These are phyloP conservation scores for Myotis yumanensis DNA, from an alignment of 2,113 vertebrate species.

Conservation along the genomic window DNA sequence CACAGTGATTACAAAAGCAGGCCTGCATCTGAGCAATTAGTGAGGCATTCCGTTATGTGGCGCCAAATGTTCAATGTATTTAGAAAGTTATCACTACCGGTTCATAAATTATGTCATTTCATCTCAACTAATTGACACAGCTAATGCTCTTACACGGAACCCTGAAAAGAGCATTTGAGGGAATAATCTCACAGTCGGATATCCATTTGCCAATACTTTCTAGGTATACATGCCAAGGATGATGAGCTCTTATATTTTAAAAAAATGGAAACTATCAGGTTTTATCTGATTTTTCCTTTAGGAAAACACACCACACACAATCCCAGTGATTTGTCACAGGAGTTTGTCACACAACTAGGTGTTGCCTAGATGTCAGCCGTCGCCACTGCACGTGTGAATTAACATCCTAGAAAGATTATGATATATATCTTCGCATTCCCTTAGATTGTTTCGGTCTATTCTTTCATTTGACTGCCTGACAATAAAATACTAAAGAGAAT, in stretches of 20 bases:
- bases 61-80: conserved; percentile 71
- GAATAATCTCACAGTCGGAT: conserved; percentile 64
- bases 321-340: background rate
- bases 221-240: conserved; percentile 41
- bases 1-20: conserved; percentile 81
- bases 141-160: conserved; percentile 70
- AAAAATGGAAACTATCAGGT: background rate
- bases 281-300: conserved; percentile 69
- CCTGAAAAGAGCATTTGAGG: conserved; percentile 70
- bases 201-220: conserved; percentile 66
- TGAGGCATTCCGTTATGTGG: conserved; percentile 63
- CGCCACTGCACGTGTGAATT: conserved; percentile 44
- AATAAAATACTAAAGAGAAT: conserved; percentile 77
- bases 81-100: conserved; percentile 74
- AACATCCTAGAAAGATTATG: conserved; percentile 54
- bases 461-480: conserved; percentile 74
- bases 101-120: conserved; percentile 80
- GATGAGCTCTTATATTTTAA: background rate
- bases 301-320: conserved; percentile 36
- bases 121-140: conserved; percentile 76
- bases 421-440: conserved; percentile 72
- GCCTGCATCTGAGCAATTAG: conserved; percentile 80
- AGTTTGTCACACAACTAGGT: conserved; percentile 43
- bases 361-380: conserved; percentile 41
- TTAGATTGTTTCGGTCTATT: conserved; percentile 66